Evolutionary conservation across 2,113 vertebrate species (phyloP).

Genomic region (Saccopteryx leptura): DNA sequence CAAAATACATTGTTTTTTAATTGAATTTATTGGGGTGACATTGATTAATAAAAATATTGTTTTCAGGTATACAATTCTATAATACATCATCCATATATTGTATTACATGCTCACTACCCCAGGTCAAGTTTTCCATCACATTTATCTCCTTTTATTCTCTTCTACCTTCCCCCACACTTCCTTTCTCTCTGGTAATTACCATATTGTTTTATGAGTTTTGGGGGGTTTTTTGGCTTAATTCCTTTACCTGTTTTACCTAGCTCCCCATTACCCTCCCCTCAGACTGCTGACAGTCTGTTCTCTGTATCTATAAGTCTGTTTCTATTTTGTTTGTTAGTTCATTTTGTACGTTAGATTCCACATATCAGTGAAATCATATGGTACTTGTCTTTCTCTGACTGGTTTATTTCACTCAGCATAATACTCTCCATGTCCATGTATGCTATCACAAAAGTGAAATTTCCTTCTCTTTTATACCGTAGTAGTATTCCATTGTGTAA

Average conservation of each 20-base stretch:
- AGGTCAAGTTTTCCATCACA: not conserved
- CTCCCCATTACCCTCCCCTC: not conserved
- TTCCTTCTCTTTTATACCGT: not conserved
- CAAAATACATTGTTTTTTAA: not conserved
- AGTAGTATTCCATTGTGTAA: not conserved
- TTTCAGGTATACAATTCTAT: not conserved
- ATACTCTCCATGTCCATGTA: not conserved
- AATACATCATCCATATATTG: not conserved
- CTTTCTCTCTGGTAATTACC: not conserved
- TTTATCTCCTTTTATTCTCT: not conserved
- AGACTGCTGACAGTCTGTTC: not conserved
- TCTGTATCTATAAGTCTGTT: not conserved
- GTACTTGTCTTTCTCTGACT: not conserved
- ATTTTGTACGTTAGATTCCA: not conserved
- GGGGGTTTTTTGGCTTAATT: not conserved
- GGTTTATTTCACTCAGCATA: not conserved
- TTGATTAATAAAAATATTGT: not conserved
- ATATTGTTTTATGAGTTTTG: not conserved
- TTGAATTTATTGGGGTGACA: not conserved
- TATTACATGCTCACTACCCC: not conserved
- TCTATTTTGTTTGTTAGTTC: not conserved
- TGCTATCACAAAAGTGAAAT: not conserved
- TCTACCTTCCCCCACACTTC: not conserved
- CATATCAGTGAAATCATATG: not conserved
- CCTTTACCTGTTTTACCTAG: not conserved